Base-by-base conservation (phyloP, 2,888 invertebrate species). In the Myathropa florea region DNA sequence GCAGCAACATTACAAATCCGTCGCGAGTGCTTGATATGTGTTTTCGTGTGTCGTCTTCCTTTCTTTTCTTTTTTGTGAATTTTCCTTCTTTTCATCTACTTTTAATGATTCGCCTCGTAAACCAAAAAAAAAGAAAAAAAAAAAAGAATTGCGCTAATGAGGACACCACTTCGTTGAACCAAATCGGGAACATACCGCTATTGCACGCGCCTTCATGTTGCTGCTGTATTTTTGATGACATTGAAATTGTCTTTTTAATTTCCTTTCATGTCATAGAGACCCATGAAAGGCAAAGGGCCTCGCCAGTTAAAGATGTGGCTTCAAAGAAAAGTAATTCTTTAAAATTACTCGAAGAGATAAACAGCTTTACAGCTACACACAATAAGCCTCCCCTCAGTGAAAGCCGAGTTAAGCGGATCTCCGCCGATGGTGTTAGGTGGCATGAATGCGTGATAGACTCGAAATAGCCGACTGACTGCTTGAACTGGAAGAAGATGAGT, bases 71-170 rank as follows among this genome's bases (percentile, higher is more conserved):
- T 53, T 18, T 53, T 55, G 67, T 55, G 60, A 68, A 63, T 75
- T 73, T 65, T 36, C 73, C 24, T 61, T 33, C 46, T 60, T 68
- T 81, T 81, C 57, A 55, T 75, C 21, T 39, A 39, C 55, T 63
- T 70, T 57, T 70, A 53, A 61, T 60, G 71, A 71, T 64, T 39
- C 70, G 36, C 12, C 39, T 70, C n/a, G 46, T n/a, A 72, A 33
- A 67, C 39, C 36, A 14, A 57, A 23, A 64, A n/a, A n/a, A n/a
- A n/a, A n/a, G n/a, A n/a, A n/a, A n/a, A n/a, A n/a, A n/a, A n/a
- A n/a, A n/a, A 68, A 26, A 28, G 72, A 61, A 73, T 65, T 61
- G 68, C 73, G 60, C 26, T 80, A 80, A 80, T 80, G 80, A 68
- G 80, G 61, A 14, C 73, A 73, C 33, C 80, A 68, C 57, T 18